Evolutionary conservation across 2,113 vertebrate genomes (phyloP), one percentile per base, ranked within the genome.

Genomic region (Bujurquina vittata): DNA sequence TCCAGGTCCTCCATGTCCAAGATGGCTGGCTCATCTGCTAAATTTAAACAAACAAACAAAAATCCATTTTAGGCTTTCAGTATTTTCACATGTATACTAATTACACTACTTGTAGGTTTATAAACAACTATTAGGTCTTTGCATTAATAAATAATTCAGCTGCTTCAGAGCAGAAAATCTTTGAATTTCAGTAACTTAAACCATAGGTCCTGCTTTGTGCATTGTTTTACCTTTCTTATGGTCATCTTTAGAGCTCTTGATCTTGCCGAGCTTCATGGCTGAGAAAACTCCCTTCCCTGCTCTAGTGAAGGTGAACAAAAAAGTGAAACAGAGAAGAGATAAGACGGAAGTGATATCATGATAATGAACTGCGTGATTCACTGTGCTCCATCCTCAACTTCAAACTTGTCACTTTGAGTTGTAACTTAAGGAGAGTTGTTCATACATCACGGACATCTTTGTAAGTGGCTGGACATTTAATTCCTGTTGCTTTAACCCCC

Each of bases 1-100:
- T 97, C 97, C 90, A 98, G 89, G 86, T 99, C 97, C 79, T 99
- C 98, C 80, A 97, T 95, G 83, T 99, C 98, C 89, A 99, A 89
- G 52, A 99, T 91, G 0, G 98, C 98, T 0, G 97, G 96, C 74
- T 99, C 97, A 87, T 99, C 98, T 98, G 91, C 56, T 37, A 1
- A 77, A 59, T 58, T 14, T 6, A 7, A 11, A 2, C 1, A 57
- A 58, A 18, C 3, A 67, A 43, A 63, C 10, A 18, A 75, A 17
- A 0, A 31, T 10, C 5, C 2, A 31, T 12, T 56, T 26, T 29
- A 69, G 43, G 18, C 18, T 15, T 20, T 17, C 10, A 58, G 9
- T 46, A 22, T 23, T 29, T 59, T 54, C 14, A 31, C 22, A 4
- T 8, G 18, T 1, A 31, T 72, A 52, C 0, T 72, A 5, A 26